Evolutionary conservation across 2,888 invertebrate genomes (phyloP).

Genomic region (Tipula confusa): DNA sequence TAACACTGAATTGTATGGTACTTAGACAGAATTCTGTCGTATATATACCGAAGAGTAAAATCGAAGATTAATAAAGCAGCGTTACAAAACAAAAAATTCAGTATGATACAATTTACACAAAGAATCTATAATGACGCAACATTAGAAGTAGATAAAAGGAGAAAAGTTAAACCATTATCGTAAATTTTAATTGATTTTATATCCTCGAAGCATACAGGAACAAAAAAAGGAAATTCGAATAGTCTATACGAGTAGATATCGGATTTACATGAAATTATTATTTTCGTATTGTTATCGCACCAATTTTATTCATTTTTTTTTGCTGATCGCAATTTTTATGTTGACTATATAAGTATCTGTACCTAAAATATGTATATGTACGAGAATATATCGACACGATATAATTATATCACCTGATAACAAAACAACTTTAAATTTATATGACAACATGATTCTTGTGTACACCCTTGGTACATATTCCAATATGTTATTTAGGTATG

Average conservation of each 20-base stretch:
- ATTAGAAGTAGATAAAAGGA: constrained; percentile 4
- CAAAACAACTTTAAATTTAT: background rate
- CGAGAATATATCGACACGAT: too few species aligned
- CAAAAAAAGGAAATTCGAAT: background rate
- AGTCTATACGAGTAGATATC: background rate
- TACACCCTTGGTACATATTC: background rate
- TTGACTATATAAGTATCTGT: background rate
- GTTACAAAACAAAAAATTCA: background rate
- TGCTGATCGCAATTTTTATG: background rate
- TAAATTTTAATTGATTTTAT: constrained; percentile 9
- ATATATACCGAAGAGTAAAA: background rate
- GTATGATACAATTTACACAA: background rate
- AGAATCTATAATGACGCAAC: background rate
- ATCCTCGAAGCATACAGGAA: background rate
- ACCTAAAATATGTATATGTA: background rate
- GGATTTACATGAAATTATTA: constrained; percentile 20
- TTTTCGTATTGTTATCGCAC: background rate
- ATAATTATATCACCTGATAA: constrained; percentile 1
- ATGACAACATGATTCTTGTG: background rate
- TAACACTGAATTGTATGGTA: background rate
- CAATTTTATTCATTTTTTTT: too few species aligned
- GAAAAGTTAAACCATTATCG: background rate
- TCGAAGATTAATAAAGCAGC: constrained; percentile 13
- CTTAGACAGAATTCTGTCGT: background rate
- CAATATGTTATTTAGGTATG: background rate